Evolutionary conservation across 2,888 invertebrate species (phyloP).

Genomic region (Biston stratarius): DNA sequence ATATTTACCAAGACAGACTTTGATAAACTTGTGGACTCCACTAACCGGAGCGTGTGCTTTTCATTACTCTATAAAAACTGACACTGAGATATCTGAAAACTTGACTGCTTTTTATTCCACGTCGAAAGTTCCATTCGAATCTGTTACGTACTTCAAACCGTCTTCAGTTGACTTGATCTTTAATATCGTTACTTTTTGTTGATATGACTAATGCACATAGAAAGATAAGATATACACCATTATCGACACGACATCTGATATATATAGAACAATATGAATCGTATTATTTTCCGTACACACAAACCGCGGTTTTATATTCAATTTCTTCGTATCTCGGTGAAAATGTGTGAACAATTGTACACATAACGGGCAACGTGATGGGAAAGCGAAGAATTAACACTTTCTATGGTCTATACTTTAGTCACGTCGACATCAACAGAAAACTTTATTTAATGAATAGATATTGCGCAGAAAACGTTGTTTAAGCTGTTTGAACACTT

Average conservation of each 20-base stretch:
- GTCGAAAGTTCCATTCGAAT: background rate
- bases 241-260: slow-evolving; percentile 4
- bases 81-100: too few species aligned
- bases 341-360: slow-evolving; percentile 58
- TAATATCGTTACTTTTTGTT: background rate
- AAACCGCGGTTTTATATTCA: slow-evolving; percentile 29
- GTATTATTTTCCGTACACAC: slow-evolving; percentile 18
- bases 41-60: too few species aligned
- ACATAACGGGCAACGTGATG: slow-evolving; percentile 48
- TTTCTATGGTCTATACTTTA: slow-evolving; percentile 45
- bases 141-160: too few species aligned
- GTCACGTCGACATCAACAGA: slow-evolving; percentile 39
- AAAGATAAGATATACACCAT: slow-evolving; percentile 4
- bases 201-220: slow-evolving; percentile 1
- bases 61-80: too few species aligned
- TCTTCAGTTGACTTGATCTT: too few species aligned
- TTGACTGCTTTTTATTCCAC: too few species aligned
- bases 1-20: too few species aligned
- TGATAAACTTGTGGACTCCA: too few species aligned
- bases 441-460: slow-evolving; percentile 32
- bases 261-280: slow-evolving; percentile 19
- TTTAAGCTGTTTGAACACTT: slow-evolving; percentile 14
- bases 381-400: slow-evolving; percentile 55
- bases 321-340: slow-evolving; percentile 55
- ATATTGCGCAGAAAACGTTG: slow-evolving; percentile 24